Conservation (phyloP, 2,797 vertebrate species). For the Cygnus olor region DNA sequence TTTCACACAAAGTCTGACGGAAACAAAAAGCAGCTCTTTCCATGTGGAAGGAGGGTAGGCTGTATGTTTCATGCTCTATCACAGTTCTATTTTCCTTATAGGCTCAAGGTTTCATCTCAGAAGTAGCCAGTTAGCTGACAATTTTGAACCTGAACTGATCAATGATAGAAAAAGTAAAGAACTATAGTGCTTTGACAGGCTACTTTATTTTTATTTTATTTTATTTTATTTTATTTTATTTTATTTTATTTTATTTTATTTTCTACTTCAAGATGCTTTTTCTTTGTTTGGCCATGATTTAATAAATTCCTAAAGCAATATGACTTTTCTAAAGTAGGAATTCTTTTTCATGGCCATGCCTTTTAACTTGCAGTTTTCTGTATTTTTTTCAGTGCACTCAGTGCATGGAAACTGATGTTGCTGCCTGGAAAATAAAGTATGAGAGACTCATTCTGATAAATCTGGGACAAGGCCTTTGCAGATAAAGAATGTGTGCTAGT, state of each 20-base stretch:
- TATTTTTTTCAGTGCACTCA: neutral
- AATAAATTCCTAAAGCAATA: neutral
- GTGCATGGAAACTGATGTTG: slow-evolving; percentile 18
- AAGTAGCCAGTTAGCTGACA: neutral
- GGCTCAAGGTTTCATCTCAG: neutral
- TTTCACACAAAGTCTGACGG: neutral
- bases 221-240: neutral
- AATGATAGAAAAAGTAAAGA: neutral
- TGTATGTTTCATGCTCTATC: neutral
- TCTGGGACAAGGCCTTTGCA: slow-evolving; percentile 36
- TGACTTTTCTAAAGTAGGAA: neutral
- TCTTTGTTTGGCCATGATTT: neutral
- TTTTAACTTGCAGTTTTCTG: slow-evolving; percentile 6
- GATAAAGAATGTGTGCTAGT: slow-evolving; percentile 50
- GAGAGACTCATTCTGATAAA: neutral
- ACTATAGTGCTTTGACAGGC: neutral
- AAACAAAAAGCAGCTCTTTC: neutral
- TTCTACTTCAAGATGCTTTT: neutral
- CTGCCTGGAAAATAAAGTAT: slow-evolving; percentile 8
- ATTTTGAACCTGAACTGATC: neutral
- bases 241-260: neutral
- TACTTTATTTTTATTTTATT: neutral
- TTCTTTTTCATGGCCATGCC: neutral
- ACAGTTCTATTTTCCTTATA: neutral
- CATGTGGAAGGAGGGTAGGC: neutral